Percentiles rank a stretch among this genome's conserved stretches.
phyloP scores from a whole-genome alignment of 2,888 invertebrate genomes.

The Trichopria drosophilae region DNA sequence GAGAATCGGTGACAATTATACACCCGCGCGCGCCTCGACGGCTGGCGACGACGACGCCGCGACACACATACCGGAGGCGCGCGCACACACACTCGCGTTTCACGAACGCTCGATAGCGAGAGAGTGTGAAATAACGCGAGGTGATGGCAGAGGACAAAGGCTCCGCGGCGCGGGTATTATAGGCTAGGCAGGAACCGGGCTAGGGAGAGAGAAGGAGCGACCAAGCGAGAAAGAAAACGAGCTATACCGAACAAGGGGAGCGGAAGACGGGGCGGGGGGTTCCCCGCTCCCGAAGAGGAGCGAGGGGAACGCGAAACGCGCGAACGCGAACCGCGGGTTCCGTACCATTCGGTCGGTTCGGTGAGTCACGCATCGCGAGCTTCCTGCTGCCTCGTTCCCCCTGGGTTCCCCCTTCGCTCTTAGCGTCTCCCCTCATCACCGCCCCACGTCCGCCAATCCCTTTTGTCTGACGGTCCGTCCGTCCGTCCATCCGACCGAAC shows the following conservation, averaged over 20 bases:
- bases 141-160: slow-evolving; percentile 55
- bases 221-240: slow-evolving; percentile 33
- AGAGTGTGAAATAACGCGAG: slow-evolving; percentile 56
- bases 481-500: slow-evolving; percentile 38
- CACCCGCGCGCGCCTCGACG: slow-evolving; percentile 3
- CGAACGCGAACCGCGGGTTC: slow-evolving; percentile 55
- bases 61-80: neutral
- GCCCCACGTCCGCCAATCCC: slow-evolving; percentile 46
- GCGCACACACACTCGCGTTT: neutral
- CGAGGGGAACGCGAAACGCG: slow-evolving; percentile 39
- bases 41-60: neutral
- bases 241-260: slow-evolving; percentile 20
- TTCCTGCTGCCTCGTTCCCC: slow-evolving; percentile 52
- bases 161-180: slow-evolving; percentile 49
- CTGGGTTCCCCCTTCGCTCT: slow-evolving; percentile 28
- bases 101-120: slow-evolving; percentile 5
- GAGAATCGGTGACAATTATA: slow-evolving; percentile 20
- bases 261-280: slow-evolving; percentile 31
- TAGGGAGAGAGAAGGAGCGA: slow-evolving; percentile 16
- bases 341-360: slow-evolving; percentile 49
- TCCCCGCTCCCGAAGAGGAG: slow-evolving; percentile 36
- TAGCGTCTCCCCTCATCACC: slow-evolving; percentile 31
- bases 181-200: slow-evolving; percentile 41
- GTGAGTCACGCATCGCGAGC: slow-evolving; percentile 59
- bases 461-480: slow-evolving; percentile 47